A percentile compares a stretch with the other conserved stretches of the same genome.
phyloP scores from a whole-genome alignment of 1,140 invertebrate species.

The Drosophila persimilis region DNA sequence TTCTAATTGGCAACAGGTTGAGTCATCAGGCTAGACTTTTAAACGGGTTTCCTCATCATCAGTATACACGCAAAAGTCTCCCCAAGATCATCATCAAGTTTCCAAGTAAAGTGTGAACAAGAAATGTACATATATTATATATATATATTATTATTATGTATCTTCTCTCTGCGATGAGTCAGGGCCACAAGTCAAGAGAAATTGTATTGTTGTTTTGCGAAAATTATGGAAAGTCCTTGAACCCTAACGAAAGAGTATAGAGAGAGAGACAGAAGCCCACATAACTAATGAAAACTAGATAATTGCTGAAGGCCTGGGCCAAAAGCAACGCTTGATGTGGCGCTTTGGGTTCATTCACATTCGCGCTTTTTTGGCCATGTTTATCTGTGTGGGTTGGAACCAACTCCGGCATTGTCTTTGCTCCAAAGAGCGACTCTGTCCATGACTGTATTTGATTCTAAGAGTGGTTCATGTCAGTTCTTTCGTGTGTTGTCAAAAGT shows the following conservation, averaged over 20 bases:
- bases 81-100: slow-evolving; percentile 33
- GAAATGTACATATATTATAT: slow-evolving; percentile 22
- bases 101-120: slow-evolving; percentile 51
- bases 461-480: slow-evolving; percentile 11
- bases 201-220: slow-evolving; percentile 15
- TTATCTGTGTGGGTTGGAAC: slow-evolving; percentile 16
- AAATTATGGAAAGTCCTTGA: slow-evolving; percentile 32
- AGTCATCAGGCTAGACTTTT: slow-evolving; percentile 18
- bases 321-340: slow-evolving; percentile 2
- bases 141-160: no score
- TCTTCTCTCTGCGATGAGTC: slow-evolving; percentile 31
- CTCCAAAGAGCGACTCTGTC: slow-evolving; percentile 7
- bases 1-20: slow-evolving; percentile 27
- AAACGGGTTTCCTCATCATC: slow-evolving; percentile 50
- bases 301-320: slow-evolving; percentile 28
- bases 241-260: slow-evolving; percentile 13
- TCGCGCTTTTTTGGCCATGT: slow-evolving; percentile 3
- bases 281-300: slow-evolving; percentile 29
- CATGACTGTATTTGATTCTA: slow-evolving; percentile 40
- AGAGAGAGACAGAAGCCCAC: background rate
- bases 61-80: slow-evolving; percentile 11
- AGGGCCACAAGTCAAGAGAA: slow-evolving; percentile 33
- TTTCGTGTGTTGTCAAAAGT: background rate
- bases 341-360: slow-evolving; percentile 42
- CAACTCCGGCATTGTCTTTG: slow-evolving; percentile 17